Base-by-base conservation (phyloP, 2,113 vertebrate genomes). In the Arothron firmamentum region DNA sequence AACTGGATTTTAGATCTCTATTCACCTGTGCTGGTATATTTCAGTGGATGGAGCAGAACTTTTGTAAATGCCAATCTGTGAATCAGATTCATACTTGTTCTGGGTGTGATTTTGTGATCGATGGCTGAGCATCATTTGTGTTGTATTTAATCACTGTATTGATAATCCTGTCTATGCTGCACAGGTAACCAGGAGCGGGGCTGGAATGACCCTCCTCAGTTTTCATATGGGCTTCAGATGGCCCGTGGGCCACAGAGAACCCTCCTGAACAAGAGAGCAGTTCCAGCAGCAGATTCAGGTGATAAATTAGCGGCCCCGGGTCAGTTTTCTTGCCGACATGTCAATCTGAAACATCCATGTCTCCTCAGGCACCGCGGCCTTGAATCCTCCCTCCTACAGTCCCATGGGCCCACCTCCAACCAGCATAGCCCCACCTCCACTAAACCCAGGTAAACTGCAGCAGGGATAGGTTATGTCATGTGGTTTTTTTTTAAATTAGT, bases 191-290 rank as follows among this genome's bases (percentile, higher is more conserved):
- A 90, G 84, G 91, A 94, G 54, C 88, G 93, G 0, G 96, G 96
- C n/a, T 98, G 96, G 96, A 98, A 97, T 51, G 96, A 97, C 77
- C 95, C 96, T 0, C 96, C 96, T 0, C 94, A 96, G 82, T 93
- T 98, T 63, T 98, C 96, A 0, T 96, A 98, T 0, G 91, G 93
- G 55, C 86, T 94, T 45, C 95, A 97, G 86, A 88, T 77, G 63
- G 75, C 85, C 7, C 77, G 53, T 0, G 90, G 88, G n/a, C 76
- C 85, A 2, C 91, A 85, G 65, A 90, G 81, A 46, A 87, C 82
- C 11, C 70, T 75, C 0, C 90, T 95, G 34, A 92, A 89, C 38
- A 93, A 89, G 68, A 90, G 94, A 65, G 88, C 90, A 0, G 82
- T 89, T 5, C 87, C 90, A 1, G 68, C 84, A 4, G 50, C 67